Conservation (phyloP, 2,888 invertebrate species). For the Orgyia antiqua region DNA sequence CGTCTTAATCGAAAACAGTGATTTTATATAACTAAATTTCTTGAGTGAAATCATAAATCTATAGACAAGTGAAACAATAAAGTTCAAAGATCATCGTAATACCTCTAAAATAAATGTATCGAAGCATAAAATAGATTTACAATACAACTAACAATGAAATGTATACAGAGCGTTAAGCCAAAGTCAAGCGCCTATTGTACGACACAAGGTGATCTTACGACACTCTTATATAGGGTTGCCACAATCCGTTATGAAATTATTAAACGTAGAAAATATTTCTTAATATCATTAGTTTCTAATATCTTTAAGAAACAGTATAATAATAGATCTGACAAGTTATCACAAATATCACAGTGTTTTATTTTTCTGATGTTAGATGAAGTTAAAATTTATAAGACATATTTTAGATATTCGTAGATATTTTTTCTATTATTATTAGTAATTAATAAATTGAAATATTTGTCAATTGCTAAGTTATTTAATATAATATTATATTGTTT, state of each 20-base stretch:
- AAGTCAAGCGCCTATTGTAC: constrained; percentile 40
- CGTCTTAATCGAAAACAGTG: too few species aligned
- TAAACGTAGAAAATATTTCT: constrained; percentile 16
- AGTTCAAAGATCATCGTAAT: too few species aligned
- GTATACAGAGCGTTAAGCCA: constrained; percentile 39
- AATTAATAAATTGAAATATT: too few species aligned
- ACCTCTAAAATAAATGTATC: constrained; percentile 30
- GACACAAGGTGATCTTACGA: constrained; percentile 56
- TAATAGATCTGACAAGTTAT: constrained; percentile 1
- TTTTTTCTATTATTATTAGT: too few species aligned
- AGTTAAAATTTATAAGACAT: too few species aligned
- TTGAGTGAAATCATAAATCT: too few species aligned
- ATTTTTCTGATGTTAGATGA: constrained; percentile 2
- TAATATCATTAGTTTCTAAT: constrained; percentile 5
- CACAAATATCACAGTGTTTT: not conserved
- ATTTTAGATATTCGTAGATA: too few species aligned
- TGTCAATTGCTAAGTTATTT: too few species aligned
- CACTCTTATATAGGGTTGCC: constrained; percentile 26
- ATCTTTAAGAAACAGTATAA: constrained; percentile 6
- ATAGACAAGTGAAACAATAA: too few species aligned
- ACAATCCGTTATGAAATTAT: constrained; percentile 10
- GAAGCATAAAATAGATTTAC: constrained; percentile 35
- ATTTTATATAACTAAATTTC: too few species aligned
- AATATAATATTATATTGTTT: too few species aligned
- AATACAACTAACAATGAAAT: constrained; percentile 38